Conservation (phyloP, 2,888 invertebrate genomes). For the Perdita meconis region DNA sequence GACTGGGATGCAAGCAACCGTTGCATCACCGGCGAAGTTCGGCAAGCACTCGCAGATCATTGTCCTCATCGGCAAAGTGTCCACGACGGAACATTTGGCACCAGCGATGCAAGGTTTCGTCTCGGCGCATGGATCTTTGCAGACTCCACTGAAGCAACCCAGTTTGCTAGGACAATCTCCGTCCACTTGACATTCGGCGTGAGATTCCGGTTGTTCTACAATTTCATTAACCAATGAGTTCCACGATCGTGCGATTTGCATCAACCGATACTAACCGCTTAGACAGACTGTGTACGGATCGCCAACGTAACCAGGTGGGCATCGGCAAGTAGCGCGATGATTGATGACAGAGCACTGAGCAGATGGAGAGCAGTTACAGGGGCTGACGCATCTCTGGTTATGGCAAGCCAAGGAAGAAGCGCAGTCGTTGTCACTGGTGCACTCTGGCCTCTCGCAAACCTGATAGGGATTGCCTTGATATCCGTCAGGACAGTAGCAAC, state of each 20-base stretch:
- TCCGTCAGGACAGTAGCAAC: conserved; percentile 91
- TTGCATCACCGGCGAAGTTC: conserved; percentile 94
- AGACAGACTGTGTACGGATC: conserved; percentile 90
- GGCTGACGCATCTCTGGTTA: conserved; percentile 91
- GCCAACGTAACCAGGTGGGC: conserved; percentile 92
- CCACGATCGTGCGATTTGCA: too few species aligned
- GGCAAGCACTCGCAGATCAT: conserved; percentile 94
- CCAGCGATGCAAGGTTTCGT: conserved; percentile 92
- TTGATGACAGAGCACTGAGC: conserved; percentile 92
- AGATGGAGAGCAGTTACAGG: conserved; percentile 92
- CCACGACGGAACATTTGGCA: conserved; percentile 93
- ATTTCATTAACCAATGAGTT: conserved; percentile 8
- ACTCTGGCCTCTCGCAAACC: conserved; percentile 92
- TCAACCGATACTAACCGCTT: conserved; percentile 85
- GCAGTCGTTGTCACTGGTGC: conserved; percentile 91
- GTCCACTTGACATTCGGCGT: conserved; percentile 90
- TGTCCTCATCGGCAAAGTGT: conserved; percentile 93
- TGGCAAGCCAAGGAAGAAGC: conserved; percentile 91
- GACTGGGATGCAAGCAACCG: conserved; percentile 90
- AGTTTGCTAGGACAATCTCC: conserved; percentile 94
- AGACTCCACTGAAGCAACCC: conserved; percentile 92
- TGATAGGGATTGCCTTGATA: conserved; percentile 92
- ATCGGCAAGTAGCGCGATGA: conserved; percentile 91
- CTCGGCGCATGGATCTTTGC: conserved; percentile 92
- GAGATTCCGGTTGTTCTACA: conserved; percentile 85